Evolutionary conservation across 2,888 invertebrate genomes (phyloP).

Genomic region (Drosophila subquinaria): DNA sequence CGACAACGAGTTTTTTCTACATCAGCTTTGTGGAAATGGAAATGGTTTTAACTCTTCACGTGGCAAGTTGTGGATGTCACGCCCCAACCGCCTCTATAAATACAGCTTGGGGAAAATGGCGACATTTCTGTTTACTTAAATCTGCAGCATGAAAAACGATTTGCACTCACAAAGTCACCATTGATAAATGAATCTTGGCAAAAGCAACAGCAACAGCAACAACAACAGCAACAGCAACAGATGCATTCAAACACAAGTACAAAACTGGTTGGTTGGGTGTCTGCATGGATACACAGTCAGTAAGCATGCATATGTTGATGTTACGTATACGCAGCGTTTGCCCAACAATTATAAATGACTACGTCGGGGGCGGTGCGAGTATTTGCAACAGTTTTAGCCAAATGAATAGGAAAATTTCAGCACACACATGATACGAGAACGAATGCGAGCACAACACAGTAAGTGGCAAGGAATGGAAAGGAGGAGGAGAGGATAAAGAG

Average conservation of each 20-base stretch:
- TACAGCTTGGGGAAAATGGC: constrained; percentile 48
- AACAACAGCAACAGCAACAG: constrained; percentile 1
- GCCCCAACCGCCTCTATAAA: constrained; percentile 16
- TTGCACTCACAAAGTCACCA: constrained; percentile 50
- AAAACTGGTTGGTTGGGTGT: not conserved
- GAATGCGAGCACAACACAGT: constrained; percentile 15
- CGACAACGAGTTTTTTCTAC: constrained; percentile 30
- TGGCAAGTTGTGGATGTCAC: constrained; percentile 7
- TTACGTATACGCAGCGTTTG: constrained; percentile 53
- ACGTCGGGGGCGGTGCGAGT: constrained; percentile 15
- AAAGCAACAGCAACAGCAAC: constrained; percentile 14
- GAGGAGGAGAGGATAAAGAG: no score
- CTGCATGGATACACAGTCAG: not conserved
- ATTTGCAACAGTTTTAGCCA: constrained; percentile 52
- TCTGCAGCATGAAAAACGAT: constrained; percentile 65
- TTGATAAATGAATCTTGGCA: constrained; percentile 64
- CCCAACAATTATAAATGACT: constrained; percentile 70
- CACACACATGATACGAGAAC: constrained; percentile 25
- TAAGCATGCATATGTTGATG: constrained; percentile 27
- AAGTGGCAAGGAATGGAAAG: constrained; percentile 25
- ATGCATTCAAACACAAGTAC: constrained; percentile 24
- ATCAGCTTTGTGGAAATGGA: constrained; percentile 42
- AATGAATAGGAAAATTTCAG: constrained; percentile 70
- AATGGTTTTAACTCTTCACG: constrained; percentile 23
- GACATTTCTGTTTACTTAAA: constrained; percentile 70